phyloP scores from a whole-genome alignment of 2,797 vertebrate species.

The Decapterus maruadsi region DNA sequence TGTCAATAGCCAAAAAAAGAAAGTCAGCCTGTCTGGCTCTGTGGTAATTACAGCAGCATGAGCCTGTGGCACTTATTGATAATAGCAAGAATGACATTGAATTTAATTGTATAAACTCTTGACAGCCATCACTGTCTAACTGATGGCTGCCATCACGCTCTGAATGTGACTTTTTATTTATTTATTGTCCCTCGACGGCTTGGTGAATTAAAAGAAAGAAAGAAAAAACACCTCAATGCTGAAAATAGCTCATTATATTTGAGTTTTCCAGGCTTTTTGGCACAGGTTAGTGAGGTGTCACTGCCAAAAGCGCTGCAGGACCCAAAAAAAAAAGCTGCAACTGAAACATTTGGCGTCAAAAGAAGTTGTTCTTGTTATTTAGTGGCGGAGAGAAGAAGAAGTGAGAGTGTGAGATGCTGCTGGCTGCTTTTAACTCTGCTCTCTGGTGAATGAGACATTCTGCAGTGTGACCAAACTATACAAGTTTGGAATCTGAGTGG shows the following conservation, averaged over 20 bases:
- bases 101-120: conserved; percentile 25
- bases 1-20: background rate
- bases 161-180: conserved; percentile 13
- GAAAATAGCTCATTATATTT: conserved; percentile 64
- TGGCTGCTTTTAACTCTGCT: conserved; percentile 10
- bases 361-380: conserved; percentile 55
- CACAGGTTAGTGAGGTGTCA: conserved; percentile 48
- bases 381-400: conserved; percentile 5
- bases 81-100: conserved; percentile 12
- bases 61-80: conserved; percentile 2
- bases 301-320: conserved; percentile 57
- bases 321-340: conserved; percentile 38
- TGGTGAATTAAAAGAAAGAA: conserved; percentile 13
- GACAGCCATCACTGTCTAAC: conserved; percentile 15
- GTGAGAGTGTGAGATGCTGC: conserved; percentile 3
- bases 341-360: conserved; percentile 66
- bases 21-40: background rate
- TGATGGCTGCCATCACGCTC: conserved; percentile 23
- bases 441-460: conserved; percentile 8
- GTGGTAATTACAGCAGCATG: conserved; percentile 11
- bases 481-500: conserved; percentile 4
- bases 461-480: conserved; percentile 19
- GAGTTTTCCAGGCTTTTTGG: conserved; percentile 65
- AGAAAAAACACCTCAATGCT: conserved; percentile 19
- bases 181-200: conserved; percentile 8